Conservation (phyloP, 2,797 vertebrate species). For the Vultur gryphus region DNA sequence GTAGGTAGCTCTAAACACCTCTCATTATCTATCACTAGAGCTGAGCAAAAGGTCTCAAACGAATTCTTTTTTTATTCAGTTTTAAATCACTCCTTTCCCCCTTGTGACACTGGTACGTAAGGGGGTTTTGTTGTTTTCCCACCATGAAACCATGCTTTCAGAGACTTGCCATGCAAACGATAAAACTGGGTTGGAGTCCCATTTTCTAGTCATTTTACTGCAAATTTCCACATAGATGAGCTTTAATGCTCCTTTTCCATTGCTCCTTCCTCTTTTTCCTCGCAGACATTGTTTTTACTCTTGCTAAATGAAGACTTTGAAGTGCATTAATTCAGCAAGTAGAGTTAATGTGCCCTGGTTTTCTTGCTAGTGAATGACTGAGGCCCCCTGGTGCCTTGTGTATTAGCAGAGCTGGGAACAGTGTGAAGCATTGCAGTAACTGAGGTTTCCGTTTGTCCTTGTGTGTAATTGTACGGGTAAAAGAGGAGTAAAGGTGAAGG, state of each 20-base stretch:
- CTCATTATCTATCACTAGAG: background rate
- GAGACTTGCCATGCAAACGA: background rate
- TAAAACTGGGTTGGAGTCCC: accelerated
- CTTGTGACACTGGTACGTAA: background rate
- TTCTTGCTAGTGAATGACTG: background rate
- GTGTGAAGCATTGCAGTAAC: background rate
- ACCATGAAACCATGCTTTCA: background rate
- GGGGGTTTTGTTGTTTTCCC: background rate
- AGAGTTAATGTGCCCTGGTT: background rate
- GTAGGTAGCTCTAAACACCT: background rate
- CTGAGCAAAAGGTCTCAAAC: background rate
- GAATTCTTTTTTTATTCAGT: background rate
- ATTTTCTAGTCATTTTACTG: background rate
- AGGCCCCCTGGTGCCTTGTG: constrained; percentile 11
- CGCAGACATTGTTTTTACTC: background rate
- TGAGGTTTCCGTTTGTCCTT: background rate
- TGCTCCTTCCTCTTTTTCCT: background rate
- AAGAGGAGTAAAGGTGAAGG: background rate
- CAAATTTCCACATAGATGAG: background rate
- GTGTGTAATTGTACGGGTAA: background rate
- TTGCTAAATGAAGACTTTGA: background rate
- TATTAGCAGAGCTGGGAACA: background rate
- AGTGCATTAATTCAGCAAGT: background rate
- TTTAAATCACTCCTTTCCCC: background rate
- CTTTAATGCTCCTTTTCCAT: background rate